Base-by-base conservation (phyloP, 2,888 invertebrate genomes). In the Microchrysa polita region DNA sequence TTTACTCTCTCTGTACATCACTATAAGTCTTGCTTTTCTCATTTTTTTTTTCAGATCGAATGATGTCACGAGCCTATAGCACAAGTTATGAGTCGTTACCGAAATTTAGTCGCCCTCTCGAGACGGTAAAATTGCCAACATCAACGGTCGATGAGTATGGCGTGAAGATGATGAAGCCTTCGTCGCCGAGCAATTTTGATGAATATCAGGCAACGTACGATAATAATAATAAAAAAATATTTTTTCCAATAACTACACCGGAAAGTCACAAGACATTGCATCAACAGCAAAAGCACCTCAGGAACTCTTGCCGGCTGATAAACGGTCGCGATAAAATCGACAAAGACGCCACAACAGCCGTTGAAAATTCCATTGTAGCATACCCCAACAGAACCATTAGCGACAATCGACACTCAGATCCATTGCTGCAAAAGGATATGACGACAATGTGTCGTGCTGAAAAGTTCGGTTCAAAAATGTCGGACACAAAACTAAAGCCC, bases 1-100 rank as follows among this genome's bases (percentile, higher is more conserved):
- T 34, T 34, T 34, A n/a, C n/a, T n/a, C n/a, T n/a, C n/a, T 34
- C 7, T 34, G 27, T 34, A 2, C 27, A 34, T 34, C 7, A 34
- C 7, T 34, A 7, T 34, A 34, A 2, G 7, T 2, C 27, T 34
- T 34, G 27, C 27, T 72, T 42, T 42, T 42, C 23, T 22, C 57
- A 22, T 34, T 34, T 34, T 34, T 34, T 5, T 18, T 72, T 72
- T 61, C 61, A 74, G 74, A 52, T 48, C 34, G 42, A 23, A 73
- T 44, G 52, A 73, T 61, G 44, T 69, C 61, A 14, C 53, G 67
- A 44, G 55, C 63, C 27, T 55, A 69, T 14, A 65, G 73, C 55
- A 78, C 78, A 5, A 80, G 80, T 75, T 79, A 79, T 74, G 80
- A 80, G 74, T 79, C 80, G 53, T 76, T 80, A 71, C 79, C 79